These are phyloP conservation scores for Dryocosmus kuriphilus DNA, from an alignment of 2,888 invertebrate genomes.

Conservation along the genomic window DNA sequence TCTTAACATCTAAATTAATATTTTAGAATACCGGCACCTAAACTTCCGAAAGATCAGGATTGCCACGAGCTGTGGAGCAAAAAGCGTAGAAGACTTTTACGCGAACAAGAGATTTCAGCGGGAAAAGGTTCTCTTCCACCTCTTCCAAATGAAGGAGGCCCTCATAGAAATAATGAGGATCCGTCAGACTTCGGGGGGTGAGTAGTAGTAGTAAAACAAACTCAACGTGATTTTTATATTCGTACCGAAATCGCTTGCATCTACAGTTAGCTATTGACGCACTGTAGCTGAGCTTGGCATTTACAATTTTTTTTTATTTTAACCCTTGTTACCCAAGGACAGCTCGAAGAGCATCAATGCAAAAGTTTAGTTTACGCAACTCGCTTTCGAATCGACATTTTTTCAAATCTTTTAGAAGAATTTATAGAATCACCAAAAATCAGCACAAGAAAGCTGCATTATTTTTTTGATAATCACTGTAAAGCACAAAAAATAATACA, in stretches of 20 bases:
- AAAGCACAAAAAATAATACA: not conserved
- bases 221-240: constrained; percentile 55
- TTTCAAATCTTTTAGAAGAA: not conserved
- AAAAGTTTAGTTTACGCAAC: not conserved
- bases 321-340: constrained; percentile 42
- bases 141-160: constrained; percentile 73
- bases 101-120: constrained; percentile 84
- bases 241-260: constrained; percentile 57
- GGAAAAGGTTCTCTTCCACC: constrained; percentile 71
- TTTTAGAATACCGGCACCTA: constrained; percentile 88
- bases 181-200: constrained; percentile 80
- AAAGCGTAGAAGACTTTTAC: constrained; percentile 90
- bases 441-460: not conserved
- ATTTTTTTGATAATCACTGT: not conserved
- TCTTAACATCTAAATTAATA: constrained; percentile 33
- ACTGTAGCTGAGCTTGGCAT: constrained; percentile 71
- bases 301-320: constrained; percentile 62
- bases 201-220: constrained; percentile 75
- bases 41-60: constrained; percentile 97
- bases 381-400: constrained; percentile 1
- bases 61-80: constrained; percentile 99
- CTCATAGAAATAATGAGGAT: constrained; percentile 77
- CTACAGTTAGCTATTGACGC: constrained; percentile 67
- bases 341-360: not conserved
- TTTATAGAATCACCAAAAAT: not conserved